phyloP scores from a whole-genome alignment of 2,113 vertebrate genomes.

The Caracal caracal region DNA sequence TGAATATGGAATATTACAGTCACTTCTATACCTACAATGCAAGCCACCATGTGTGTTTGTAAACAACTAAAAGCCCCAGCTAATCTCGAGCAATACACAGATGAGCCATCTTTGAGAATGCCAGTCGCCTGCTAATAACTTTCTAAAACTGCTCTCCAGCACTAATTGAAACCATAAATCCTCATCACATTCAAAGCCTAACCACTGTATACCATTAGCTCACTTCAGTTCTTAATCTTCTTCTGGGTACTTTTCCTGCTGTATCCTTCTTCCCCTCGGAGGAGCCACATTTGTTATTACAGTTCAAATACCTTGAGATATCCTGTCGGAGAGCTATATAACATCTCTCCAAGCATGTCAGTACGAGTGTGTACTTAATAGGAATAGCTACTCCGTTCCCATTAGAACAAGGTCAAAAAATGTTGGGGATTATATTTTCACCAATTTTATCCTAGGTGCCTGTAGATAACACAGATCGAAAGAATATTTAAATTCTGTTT shows the following conservation, averaged over 20 bases:
- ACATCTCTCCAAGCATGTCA: conserved; percentile 77
- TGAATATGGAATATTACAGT: background rate
- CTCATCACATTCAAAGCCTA: conserved; percentile 80
- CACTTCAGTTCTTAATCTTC: conserved; percentile 77
- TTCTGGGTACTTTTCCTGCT: conserved; percentile 78
- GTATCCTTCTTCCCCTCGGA: conserved; percentile 67
- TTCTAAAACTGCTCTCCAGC: conserved; percentile 79
- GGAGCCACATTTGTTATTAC: conserved; percentile 79
- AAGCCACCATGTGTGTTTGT: conserved; percentile 68
- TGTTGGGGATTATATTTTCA: conserved; percentile 71
- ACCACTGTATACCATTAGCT: conserved; percentile 75
- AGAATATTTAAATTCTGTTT: conserved; percentile 85
- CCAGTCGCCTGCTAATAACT: conserved; percentile 79
- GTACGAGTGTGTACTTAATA: conserved; percentile 71
- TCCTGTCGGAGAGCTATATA: conserved; percentile 75
- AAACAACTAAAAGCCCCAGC: conserved; percentile 71
- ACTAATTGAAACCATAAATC: conserved; percentile 87
- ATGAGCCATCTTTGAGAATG: conserved; percentile 68
- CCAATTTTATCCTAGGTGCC: conserved; percentile 71
- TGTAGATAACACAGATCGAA: conserved; percentile 76
- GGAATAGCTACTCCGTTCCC: conserved; percentile 68
- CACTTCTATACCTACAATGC: conserved; percentile 25
- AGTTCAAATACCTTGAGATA: conserved; percentile 79
- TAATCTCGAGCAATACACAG: conserved; percentile 74
- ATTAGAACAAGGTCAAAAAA: conserved; percentile 76